Evolutionary conservation across 2,113 vertebrate species (phyloP), one percentile per base, ranked within the genome.

Genomic region (human (Homo sapiens)): DNA sequence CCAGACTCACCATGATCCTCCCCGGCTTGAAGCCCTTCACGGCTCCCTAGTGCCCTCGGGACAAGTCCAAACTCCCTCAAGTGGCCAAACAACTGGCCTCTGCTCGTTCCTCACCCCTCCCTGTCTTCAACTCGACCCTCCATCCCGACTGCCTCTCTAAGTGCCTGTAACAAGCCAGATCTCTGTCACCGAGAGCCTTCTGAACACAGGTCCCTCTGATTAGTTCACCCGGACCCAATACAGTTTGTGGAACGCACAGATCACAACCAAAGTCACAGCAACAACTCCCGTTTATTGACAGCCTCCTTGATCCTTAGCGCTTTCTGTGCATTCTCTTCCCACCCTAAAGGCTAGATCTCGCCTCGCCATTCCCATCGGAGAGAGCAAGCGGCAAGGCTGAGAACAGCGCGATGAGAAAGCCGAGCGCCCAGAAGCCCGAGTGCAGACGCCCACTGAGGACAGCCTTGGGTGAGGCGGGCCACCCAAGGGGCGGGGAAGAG

Each of bases 211-310:
- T 9, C 22, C 2, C 57, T 66, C 66, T 30, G 48, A n/a, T 83
- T 79, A 52, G 78, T 57, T 90, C 66, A 23, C 50, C 6, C 76
- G 4, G 55, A 76, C 38, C 35, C 90, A 43, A 86, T 76, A 25
- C 73, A 93, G n/a, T 73, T n/a, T 76, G 52, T 20, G 70, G 66
- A 85, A 79, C 32, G 27, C 84, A 70, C 17, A 81, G 48, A 93
- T 91, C 12, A 45, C 43, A 45, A 84, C 40, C 18, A 70, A 5
- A 78, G 43, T 40, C 27, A n/a, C 8, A 68, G 76, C 35, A 32
- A 80, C n/a, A 17, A 80, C n/a, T 72, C 48, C 82, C 83, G 45
- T 73, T 96, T 95, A 95, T 86, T 89, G 89, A 82, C 43, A 25
- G 38, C 45, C 38, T 94, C 79, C 81, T 91, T 85, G 38, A 89